phyloP scores from a whole-genome alignment of 2,797 vertebrate genomes.

The Poeciliopsis infans region DNA sequence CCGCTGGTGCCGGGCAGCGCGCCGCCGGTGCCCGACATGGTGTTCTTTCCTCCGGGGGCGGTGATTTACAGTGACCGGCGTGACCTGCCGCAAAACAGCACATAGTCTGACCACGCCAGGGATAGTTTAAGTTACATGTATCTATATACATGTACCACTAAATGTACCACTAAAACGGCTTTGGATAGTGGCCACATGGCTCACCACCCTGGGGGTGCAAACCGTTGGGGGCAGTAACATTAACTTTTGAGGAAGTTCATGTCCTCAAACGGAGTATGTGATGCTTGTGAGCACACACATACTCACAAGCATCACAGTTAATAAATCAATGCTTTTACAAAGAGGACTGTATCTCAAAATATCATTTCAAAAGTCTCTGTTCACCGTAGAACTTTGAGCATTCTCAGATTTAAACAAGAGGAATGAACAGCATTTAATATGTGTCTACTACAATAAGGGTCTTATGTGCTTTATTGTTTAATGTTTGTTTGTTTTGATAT shows the following conservation, averaged over 20 bases:
- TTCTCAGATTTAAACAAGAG: background rate
- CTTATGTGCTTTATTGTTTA: background rate
- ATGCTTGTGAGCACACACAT: background rate
- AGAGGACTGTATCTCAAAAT: background rate
- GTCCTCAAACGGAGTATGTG: too few species aligned
- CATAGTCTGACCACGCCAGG: conserved; percentile 46
- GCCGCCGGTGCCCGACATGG: conserved; percentile 72
- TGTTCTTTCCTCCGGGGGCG: conserved; percentile 83
- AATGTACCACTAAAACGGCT: background rate
- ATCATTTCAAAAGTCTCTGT: background rate
- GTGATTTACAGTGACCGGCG: conserved; percentile 84
- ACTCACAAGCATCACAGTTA: background rate
- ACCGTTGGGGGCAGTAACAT: too few species aligned
- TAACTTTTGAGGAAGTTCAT: background rate
- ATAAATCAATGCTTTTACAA: background rate
- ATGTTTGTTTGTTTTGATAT: background rate
- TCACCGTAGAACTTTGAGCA: background rate
- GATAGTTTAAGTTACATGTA: background rate
- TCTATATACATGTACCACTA: background rate
- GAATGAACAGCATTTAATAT: background rate
- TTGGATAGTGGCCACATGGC: background rate
- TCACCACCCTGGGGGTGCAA: background rate
- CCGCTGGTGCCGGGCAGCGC: conserved; percentile 68
- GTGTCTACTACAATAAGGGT: background rate
- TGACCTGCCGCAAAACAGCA: conserved; percentile 84